These are phyloP conservation scores for Asteroscopus sphinx DNA, from an alignment of 2,888 invertebrate genomes.

Conservation along the genomic window DNA sequence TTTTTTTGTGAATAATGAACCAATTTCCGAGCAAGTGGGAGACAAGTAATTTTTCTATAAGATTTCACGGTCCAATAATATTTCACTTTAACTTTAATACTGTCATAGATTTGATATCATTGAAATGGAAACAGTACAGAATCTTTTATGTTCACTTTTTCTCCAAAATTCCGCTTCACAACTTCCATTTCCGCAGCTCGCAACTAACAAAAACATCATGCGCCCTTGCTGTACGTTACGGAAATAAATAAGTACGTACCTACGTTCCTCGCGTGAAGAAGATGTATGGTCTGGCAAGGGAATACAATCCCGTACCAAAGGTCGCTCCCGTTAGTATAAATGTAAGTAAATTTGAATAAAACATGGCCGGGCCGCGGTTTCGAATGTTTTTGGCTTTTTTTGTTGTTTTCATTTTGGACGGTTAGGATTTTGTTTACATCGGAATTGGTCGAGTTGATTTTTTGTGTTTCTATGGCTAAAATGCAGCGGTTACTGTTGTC, in stretches of 20 bases:
- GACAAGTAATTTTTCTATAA: no score
- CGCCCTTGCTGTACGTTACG: constrained; percentile 63
- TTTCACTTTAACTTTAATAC: no score
- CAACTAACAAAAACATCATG: constrained; percentile 51
- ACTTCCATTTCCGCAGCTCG: constrained; percentile 12
- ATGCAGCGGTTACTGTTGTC: background rate
- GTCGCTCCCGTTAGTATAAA: constrained; percentile 89
- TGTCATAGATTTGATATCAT: no score
- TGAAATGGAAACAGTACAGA: background rate
- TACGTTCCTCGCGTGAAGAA: constrained; percentile 80
- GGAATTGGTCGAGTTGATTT: constrained; percentile 8
- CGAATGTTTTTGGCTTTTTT: constrained; percentile 35
- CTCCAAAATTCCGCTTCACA: constrained; percentile 4
- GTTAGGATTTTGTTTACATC: constrained; percentile 40
- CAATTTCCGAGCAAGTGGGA: no score
- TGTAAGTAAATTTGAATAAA: constrained; percentile 90
- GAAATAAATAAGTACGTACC: constrained; percentile 84
- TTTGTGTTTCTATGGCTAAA: background rate
- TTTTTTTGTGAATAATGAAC: no score
- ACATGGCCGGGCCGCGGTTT: constrained; percentile 74
- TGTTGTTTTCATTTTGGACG: constrained; percentile 52
- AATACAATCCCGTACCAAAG: constrained; percentile 87
- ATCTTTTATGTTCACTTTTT: background rate
- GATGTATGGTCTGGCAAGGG: constrained; percentile 88
- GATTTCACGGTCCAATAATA: no score